These are phyloP conservation scores for Drosophila funebris DNA, from an alignment of 1,140 invertebrate species.

Conservation along the genomic window DNA sequence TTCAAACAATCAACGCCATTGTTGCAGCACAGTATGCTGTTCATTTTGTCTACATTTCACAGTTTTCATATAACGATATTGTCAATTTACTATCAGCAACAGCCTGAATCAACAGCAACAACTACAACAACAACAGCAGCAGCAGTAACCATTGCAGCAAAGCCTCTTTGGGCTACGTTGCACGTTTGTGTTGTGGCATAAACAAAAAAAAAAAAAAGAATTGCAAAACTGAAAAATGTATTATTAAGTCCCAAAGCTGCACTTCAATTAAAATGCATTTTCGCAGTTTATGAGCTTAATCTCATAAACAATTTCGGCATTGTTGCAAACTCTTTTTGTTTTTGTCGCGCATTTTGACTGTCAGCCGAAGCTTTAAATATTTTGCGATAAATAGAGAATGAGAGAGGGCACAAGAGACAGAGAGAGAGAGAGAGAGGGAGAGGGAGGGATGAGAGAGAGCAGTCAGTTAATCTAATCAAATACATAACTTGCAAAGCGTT, in stretches of 20 bases:
- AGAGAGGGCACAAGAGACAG: background rate
- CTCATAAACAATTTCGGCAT: slow-evolving; percentile 81
- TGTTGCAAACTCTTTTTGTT: slow-evolving; percentile 59
- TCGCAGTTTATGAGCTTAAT: slow-evolving; percentile 80
- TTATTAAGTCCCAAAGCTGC: slow-evolving; percentile 81
- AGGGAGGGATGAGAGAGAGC: background rate
- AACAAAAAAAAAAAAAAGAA: slow-evolving; percentile 21
- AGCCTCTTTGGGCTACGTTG: background rate
- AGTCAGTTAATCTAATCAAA: background rate
- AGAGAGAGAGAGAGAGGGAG: background rate
- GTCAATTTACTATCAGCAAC: slow-evolving; percentile 73
- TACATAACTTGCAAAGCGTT: no score
- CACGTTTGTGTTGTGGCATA: background rate
- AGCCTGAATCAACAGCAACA: slow-evolving; percentile 20
- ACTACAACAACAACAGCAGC: slow-evolving; percentile 5
- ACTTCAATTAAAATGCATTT: slow-evolving; percentile 83
- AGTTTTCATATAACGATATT: slow-evolving; percentile 60
- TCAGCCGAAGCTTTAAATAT: slow-evolving; percentile 54
- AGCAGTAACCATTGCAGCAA: background rate
- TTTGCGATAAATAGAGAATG: background rate
- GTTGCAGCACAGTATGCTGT: slow-evolving; percentile 46
- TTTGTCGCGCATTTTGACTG: slow-evolving; percentile 48
- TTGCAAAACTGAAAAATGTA: slow-evolving; percentile 32
- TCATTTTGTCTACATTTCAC: slow-evolving; percentile 54
- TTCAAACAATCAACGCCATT: slow-evolving; percentile 79